Evolutionary conservation across 2,113 vertebrate genomes (phyloP), one percentile per base, ranked within the genome.

Genomic region (Sterrhoptilus dennistouni): DNA sequence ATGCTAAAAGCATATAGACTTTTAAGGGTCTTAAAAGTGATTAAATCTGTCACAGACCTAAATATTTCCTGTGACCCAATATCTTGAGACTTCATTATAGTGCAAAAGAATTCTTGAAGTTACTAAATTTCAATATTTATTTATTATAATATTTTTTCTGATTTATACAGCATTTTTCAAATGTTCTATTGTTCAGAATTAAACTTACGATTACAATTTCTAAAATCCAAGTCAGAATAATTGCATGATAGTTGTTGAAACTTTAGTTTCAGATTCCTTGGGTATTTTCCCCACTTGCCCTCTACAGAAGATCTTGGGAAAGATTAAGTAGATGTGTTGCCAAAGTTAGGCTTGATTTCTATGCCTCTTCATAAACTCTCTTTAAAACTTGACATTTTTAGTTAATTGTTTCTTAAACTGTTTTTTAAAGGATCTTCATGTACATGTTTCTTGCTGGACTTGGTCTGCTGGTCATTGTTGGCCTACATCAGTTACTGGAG

Each of bases 401-500:
- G 14, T 42, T 86, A 92, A 80, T 61, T 2, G 5, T 53, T 92
- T 92, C 56, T 70, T 83, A n/a, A 65, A 56, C 61, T 75, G 9
- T 60, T 86, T 92, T 90, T 90, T 54, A 28, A 97, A 99, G 99
- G 93, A 99, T 99, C 97, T 99, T 99, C 97, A 98, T 99, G 99
- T 99, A 99, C 60, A 98, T 99, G 97, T 99, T 99, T 97, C 99
- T 99, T 3, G 99, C 98, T 47, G 99, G 99, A 23, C 99, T 99
- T 70, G 98, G 99, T 31, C 98, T 99, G 21, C 98, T 99, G 35
- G 98, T 99, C 49, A 66, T 99, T 68, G 98, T 99, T 31, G 99
- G 99, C 45, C 98, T 99, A 53, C 99, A 99, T 96, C 99, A 99
- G 91, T 98, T 99, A 40, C 95, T 99, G 66, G 99, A 99, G 95